A percentile compares a stretch with the other conserved stretches of the same genome.
These are phyloP conservation scores for Metellina segmentata DNA, from an alignment of 2,888 invertebrate species.

Conservation along the genomic window DNA sequence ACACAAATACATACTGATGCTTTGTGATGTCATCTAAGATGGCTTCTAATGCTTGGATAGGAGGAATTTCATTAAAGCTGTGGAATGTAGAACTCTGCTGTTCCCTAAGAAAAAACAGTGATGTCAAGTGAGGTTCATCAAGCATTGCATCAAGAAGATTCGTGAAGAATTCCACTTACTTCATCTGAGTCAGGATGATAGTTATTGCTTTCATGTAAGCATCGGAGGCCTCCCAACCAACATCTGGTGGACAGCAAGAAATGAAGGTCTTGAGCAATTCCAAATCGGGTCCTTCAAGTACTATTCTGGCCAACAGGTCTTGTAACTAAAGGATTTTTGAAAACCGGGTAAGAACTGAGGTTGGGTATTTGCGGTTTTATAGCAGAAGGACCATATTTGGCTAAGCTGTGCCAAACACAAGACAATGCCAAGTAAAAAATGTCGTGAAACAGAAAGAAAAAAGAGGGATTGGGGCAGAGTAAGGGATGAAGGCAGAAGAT, in stretches of 20 bases:
- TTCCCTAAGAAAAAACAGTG: slow-evolving; percentile 35
- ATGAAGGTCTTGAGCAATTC: slow-evolving; percentile 62
- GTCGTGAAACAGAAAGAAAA: too few relatives aligned
- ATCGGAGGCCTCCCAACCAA: slow-evolving; percentile 69
- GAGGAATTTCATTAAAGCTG: slow-evolving; percentile 25
- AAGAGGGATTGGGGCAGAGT: too few relatives aligned
- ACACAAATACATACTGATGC: slow-evolving; percentile 49
- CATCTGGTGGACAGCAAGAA: slow-evolving; percentile 59
- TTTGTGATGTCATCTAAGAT: slow-evolving; percentile 64
- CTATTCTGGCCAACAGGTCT: slow-evolving; percentile 46
- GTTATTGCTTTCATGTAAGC: slow-evolving; percentile 71
- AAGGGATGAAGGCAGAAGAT: too few relatives aligned
- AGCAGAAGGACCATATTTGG: too few relatives aligned
- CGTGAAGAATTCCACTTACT: slow-evolving; percentile 23
- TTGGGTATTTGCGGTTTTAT: too few relatives aligned
- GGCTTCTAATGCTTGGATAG: slow-evolving; percentile 54
- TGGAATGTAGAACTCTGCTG: slow-evolving; percentile 4
- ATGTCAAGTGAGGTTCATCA: not conserved
- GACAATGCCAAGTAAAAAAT: too few relatives aligned
- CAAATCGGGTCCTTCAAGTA: slow-evolving; percentile 65
- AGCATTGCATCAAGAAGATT: not conserved
- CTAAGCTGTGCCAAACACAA: too few relatives aligned
- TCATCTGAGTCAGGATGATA: slow-evolving; percentile 41
- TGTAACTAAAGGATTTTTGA: slow-evolving; percentile 37
- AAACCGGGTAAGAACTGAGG: too few relatives aligned